Conservation (phyloP, 2,888 invertebrate genomes). For the Rhamnusium bicolor region DNA sequence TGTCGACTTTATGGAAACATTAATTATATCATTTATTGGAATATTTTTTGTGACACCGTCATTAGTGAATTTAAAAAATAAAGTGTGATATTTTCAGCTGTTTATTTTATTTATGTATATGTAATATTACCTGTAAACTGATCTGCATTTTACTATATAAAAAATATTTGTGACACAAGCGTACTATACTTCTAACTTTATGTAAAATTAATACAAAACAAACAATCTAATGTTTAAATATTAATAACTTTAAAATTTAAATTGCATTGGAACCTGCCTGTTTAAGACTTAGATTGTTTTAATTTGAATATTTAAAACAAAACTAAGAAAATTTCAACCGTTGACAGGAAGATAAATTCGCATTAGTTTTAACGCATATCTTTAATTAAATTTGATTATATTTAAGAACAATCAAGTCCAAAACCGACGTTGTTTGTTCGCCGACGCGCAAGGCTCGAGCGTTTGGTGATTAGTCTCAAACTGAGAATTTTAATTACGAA, state of each 20-base stretch:
- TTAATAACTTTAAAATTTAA: constrained; percentile 1
- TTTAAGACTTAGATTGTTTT: constrained; percentile 18
- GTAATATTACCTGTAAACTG: too few species aligned
- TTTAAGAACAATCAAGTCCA: constrained; percentile 60
- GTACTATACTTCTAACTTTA: too few species aligned
- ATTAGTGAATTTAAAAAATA: too few species aligned
- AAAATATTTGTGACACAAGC: too few species aligned
- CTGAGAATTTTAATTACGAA: constrained; percentile 65
- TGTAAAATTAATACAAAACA: background rate
- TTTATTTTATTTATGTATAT: too few species aligned
- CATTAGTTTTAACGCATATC: constrained; percentile 55
- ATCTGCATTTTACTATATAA: too few species aligned
- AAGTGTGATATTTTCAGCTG: too few species aligned
- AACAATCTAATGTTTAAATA: background rate
- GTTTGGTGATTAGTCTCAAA: constrained; percentile 61
- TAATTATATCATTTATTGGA: too few species aligned
- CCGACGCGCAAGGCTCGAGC: constrained; percentile 49
- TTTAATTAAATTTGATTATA: constrained; percentile 64
- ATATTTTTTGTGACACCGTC: too few species aligned
- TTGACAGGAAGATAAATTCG: constrained; percentile 46
- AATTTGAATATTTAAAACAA: constrained; percentile 28
- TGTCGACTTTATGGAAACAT: too few species aligned
- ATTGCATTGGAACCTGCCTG: constrained; percentile 9
- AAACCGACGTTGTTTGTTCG: constrained; percentile 54
- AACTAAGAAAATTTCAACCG: constrained; percentile 21